Percentiles rank a stretch among this genome's conserved stretches.
These are phyloP conservation scores for Ceriagrion tenellum DNA, from an alignment of 2,888 invertebrate species.

Conservation along the genomic window DNA sequence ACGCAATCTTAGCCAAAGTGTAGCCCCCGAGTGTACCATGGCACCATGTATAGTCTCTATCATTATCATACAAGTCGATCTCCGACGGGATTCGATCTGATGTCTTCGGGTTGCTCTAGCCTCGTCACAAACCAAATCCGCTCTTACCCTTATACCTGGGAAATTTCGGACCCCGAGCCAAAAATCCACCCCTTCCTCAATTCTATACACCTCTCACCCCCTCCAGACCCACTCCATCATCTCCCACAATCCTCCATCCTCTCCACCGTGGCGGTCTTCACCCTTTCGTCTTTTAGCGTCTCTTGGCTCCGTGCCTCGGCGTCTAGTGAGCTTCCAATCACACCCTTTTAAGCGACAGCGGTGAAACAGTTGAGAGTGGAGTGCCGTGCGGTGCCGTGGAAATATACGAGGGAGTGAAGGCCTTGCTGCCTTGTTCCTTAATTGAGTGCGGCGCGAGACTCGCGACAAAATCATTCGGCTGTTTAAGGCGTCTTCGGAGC, in stretches of 20 bases:
- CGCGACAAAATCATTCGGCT: conserved; percentile 44
- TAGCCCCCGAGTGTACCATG: too few species aligned
- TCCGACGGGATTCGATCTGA: too few species aligned
- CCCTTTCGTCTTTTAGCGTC: conserved; percentile 31
- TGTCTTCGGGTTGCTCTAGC: too few species aligned
- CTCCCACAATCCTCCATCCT: neutral
- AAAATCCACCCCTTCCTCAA: too few species aligned
- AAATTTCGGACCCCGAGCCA: too few species aligned
- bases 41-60: too few species aligned
- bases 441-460: conserved; percentile 30
- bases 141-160: too few species aligned
- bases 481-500: neutral
- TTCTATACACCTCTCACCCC: too few species aligned
- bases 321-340: conserved; percentile 40
- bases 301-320: conserved; percentile 38
- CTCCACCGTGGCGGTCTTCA: neutral
- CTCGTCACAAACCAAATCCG: too few species aligned
- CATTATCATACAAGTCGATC: too few species aligned
- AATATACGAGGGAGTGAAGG: neutral
- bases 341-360: conserved; percentile 45
- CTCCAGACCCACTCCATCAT: neutral
- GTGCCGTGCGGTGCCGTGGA: neutral
- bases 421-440: neutral
- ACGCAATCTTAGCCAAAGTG: too few species aligned
- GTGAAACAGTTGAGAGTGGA: conserved; percentile 44